Percentiles rank a stretch among this genome's conserved stretches.
Conservation (phyloP, 2,113 vertebrate species). For the Hippotragus niger region DNA sequence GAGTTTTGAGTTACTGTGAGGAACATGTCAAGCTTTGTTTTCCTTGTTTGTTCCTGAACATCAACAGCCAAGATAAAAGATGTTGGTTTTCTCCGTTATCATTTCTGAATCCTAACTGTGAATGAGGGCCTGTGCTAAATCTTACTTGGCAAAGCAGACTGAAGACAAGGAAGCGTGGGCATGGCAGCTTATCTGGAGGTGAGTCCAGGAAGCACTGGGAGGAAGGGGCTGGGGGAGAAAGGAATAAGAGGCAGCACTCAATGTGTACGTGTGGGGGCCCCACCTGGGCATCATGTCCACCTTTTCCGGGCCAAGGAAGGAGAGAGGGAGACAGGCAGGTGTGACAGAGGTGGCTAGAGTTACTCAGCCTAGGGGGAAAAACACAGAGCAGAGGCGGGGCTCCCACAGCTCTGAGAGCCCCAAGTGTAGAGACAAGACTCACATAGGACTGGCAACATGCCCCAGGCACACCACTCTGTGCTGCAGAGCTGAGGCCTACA, state of each 20-base stretch:
- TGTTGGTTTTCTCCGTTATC: not conserved
- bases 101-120: not conserved
- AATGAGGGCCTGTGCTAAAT: not conserved
- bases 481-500: not conserved
- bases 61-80: not conserved
- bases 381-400: not conserved
- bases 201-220: not conserved
- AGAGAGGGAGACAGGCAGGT: not conserved
- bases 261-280: not conserved
- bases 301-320: rapidly evolving
- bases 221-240: not conserved
- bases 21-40: not conserved
- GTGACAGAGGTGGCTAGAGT: not conserved
- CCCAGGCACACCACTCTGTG: not conserved
- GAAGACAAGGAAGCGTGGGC: not conserved
- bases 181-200: not conserved
- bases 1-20: not conserved
- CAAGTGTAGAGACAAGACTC: not conserved
- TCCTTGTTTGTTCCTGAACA: not conserved
- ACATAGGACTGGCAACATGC: not conserved
- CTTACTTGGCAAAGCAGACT: not conserved
- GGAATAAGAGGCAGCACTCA: not conserved
- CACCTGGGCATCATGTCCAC: not conserved
- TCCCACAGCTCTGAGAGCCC: not conserved
- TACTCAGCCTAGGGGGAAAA: not conserved